Conservation (phyloP, 35 echinoderm and acorn worm species). For the Strongylocentrotus purpuratus region DNA sequence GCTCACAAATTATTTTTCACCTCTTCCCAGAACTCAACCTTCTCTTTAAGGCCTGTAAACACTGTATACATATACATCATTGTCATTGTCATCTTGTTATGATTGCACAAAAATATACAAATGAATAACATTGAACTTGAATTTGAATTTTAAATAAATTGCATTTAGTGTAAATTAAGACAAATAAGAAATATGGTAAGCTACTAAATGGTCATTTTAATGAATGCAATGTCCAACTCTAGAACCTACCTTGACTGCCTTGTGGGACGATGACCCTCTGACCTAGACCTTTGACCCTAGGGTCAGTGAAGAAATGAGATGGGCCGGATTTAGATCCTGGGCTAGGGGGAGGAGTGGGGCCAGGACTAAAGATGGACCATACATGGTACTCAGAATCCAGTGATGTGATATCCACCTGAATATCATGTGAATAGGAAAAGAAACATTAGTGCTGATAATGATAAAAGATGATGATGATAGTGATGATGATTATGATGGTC, state of each 20-base stretch:
- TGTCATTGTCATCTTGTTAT: no score
- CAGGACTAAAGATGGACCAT: constrained; percentile 55
- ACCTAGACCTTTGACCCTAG: constrained; percentile 34
- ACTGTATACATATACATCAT: no score
- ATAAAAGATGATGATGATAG: background rate
- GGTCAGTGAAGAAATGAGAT: background rate
- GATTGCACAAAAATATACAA: no score
- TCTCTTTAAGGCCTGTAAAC: no score
- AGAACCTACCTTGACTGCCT: constrained; percentile 3
- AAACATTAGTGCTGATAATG: background rate
- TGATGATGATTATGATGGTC: no score
- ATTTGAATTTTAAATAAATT: no score
- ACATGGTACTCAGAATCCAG: constrained; percentile 61
- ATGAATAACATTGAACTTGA: no score
- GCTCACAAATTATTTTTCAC: no score
- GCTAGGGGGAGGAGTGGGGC: background rate
- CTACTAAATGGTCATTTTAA: no score
- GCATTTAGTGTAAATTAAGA: no score
- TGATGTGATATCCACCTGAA: constrained; percentile 58
- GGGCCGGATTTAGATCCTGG: background rate
- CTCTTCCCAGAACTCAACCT: no score
- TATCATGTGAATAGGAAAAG: background rate
- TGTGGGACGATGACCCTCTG: constrained; percentile 25
- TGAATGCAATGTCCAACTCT: background rate
- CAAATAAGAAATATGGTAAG: no score